Percentiles rank a stretch among this genome's conserved stretches.
Evolutionary conservation across 2,113 vertebrate genomes (phyloP).

Genomic region (Elgaria multicarinata): DNA sequence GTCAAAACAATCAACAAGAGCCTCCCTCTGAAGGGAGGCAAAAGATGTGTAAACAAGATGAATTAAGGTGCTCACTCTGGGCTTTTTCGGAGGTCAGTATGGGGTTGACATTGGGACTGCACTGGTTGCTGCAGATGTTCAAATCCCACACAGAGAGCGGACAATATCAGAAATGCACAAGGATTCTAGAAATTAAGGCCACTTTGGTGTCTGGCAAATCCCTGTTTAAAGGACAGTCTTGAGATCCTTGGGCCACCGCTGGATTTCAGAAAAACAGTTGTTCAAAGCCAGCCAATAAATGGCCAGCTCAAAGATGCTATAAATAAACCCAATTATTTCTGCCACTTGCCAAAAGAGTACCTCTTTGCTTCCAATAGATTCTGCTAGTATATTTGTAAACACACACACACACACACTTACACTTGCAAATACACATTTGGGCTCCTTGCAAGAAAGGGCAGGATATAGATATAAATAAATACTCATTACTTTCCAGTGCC

Average conservation of each 20-base stretch:
- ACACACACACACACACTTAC: neutral
- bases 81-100: slow-evolving; percentile 15
- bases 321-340: neutral
- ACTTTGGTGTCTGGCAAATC: neutral
- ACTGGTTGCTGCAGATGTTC: slow-evolving; percentile 58
- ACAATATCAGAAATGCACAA: slow-evolving; percentile 1
- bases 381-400: neutral
- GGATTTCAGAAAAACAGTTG: neutral
- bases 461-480: neutral
- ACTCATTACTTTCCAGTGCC: neutral
- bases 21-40: slow-evolving; percentile 34
- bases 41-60: slow-evolving; percentile 40
- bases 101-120: slow-evolving; percentile 32
- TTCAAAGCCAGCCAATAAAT: slow-evolving; percentile 10
- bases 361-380: neutral
- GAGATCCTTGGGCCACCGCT: neutral
- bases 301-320: neutral
- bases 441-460: too few relatives aligned
- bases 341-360: neutral
- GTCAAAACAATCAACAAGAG: neutral
- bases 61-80: slow-evolving; percentile 27
- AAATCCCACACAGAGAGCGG: slow-evolving; percentile 51
- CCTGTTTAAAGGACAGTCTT: neutral
- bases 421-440: too few relatives aligned
- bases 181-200: slow-evolving; percentile 32